A percentile compares a stretch with the other conserved stretches of the same genome.
These are phyloP conservation scores for Erpobdella octoculata DNA, from an alignment of 2,888 invertebrate genomes.

Conservation along the genomic window DNA sequence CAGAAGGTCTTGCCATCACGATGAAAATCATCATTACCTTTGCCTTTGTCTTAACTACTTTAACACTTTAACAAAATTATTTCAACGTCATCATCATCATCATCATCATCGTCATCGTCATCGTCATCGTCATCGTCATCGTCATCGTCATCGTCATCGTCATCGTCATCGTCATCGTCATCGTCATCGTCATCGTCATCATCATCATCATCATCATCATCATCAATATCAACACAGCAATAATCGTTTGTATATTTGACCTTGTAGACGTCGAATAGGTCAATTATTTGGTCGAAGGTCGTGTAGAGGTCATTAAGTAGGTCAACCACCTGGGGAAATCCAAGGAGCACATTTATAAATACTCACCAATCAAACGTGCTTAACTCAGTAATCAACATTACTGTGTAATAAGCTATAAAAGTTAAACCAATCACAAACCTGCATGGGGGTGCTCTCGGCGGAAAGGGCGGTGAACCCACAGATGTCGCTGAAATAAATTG, in stretches of 20 bases:
- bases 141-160: constrained; percentile 8
- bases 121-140: background rate
- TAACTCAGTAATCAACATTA: no score
- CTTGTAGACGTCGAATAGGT: constrained; percentile 79
- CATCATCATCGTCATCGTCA: background rate
- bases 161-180: constrained; percentile 19
- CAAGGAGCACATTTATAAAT: background rate
- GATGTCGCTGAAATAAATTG: constrained; percentile 57
- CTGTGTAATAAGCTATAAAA: background rate
- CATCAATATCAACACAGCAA: constrained; percentile 4
- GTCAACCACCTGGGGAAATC: constrained; percentile 67
- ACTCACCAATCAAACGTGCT: no score
- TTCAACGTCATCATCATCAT: background rate
- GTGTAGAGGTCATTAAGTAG: constrained; percentile 94
- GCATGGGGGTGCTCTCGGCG: constrained; percentile 43
- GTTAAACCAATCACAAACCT: no score
- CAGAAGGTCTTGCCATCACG: no score
- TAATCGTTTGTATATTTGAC: no score
- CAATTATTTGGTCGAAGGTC: constrained; percentile 90
- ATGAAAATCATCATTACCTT: no score
- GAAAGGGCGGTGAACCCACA: constrained; percentile 57
- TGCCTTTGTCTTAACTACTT: no score
- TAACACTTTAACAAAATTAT: background rate
- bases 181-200: constrained; percentile 20
- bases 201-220: constrained; percentile 25